Conservation (phyloP, 2,888 invertebrate species). For the Trachelus stipa region DNA sequence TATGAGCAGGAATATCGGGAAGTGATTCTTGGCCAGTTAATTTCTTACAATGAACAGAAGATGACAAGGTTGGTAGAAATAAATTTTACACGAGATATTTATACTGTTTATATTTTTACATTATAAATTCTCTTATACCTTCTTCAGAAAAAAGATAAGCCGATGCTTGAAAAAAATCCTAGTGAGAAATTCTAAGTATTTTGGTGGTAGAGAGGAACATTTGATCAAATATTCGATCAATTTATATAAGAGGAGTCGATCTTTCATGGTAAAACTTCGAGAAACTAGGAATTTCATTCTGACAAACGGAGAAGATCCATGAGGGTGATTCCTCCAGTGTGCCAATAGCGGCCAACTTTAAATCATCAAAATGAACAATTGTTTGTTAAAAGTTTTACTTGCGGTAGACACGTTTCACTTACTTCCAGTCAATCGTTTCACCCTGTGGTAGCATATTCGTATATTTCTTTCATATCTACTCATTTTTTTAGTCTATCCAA, state of each 20-base stretch:
- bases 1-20: constrained; percentile 96
- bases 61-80: constrained; percentile 79
- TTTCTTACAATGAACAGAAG: constrained; percentile 86
- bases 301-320: background rate
- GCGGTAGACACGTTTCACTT: constrained; percentile 52
- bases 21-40: constrained; percentile 82
- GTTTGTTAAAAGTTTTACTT: constrained; percentile 56
- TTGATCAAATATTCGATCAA: background rate
- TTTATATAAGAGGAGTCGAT: background rate
- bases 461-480: constrained; percentile 30
- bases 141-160: background rate
- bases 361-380: constrained; percentile 30
- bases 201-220: background rate
- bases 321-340: background rate
- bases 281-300: background rate
- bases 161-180: background rate
- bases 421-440: constrained; percentile 46
- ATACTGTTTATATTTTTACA: background rate
- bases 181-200: background rate
- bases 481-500: constrained; percentile 3
- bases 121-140: background rate
- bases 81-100: background rate
- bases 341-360: background rate
- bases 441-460: constrained; percentile 27
- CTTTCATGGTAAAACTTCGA: background rate